Percentiles rank a stretch among this genome's conserved stretches.
Evolutionary conservation across 2,113 vertebrate genomes (phyloP).

Genomic region (Zosterops borbonicus): DNA sequence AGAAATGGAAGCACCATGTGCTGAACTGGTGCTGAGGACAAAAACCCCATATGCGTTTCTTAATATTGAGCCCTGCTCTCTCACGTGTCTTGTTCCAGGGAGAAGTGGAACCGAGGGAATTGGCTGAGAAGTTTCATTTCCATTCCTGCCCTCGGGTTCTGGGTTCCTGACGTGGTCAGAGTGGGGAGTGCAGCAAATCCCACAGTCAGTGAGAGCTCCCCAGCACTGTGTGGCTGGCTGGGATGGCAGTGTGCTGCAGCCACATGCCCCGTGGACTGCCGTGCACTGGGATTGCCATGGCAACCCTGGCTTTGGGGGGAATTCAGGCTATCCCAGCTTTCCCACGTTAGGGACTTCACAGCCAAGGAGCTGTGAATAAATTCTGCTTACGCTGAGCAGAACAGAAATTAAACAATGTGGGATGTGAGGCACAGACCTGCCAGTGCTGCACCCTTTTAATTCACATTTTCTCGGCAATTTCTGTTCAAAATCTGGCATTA

Average conservation of each 20-base stretch:
- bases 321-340: slow-evolving; percentile 7
- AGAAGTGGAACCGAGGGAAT: neutral
- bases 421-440: neutral
- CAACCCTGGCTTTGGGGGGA: neutral
- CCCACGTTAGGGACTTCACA: neutral
- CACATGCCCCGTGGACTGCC: neutral
- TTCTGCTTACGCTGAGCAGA: neutral
- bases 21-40: neutral
- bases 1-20: neutral
- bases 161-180: neutral
- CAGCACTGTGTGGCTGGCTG: neutral
- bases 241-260: neutral
- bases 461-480: neutral
- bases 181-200: neutral
- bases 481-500: neutral
- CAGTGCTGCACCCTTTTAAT: neutral
- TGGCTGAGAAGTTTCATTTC: neutral
- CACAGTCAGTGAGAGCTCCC: neutral
- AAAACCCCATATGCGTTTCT: neutral
- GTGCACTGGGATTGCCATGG: accelerated
- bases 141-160: neutral
- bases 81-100: accelerated
- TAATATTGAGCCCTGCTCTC: neutral
- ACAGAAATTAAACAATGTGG: neutral
- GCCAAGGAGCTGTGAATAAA: neutral